Evolutionary conservation across 2,797 vertebrate species (phyloP).

Genomic region (Smutsia gigantea): DNA sequence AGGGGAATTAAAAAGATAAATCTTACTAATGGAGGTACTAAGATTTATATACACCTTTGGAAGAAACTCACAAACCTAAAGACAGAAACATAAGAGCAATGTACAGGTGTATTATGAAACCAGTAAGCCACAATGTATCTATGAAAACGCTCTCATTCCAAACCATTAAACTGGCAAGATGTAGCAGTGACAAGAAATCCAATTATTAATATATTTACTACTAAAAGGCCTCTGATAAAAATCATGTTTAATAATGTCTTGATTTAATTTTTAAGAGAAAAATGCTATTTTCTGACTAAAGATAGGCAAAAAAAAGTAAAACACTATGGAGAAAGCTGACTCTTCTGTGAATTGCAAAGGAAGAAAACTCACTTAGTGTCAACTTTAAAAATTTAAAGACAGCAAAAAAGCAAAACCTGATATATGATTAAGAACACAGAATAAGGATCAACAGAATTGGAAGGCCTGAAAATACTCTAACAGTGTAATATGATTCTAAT

Average conservation of each 20-base stretch:
- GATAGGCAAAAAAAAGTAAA: neutral
- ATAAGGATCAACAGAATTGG: neutral
- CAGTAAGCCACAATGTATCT: neutral
- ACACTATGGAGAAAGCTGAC: neutral
- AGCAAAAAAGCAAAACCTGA: neutral
- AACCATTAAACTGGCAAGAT: neutral
- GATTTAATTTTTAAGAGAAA: constrained; percentile 37
- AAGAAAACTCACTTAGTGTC: neutral
- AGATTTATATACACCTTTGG: neutral
- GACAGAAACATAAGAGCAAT: neutral
- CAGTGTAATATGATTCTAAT: neutral
- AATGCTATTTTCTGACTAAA: constrained; percentile 25
- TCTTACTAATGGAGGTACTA: constrained; percentile 1
- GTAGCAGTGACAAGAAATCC: neutral
- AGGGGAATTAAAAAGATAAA: neutral
- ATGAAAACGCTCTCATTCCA: constrained; percentile 10
- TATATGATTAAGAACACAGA: neutral
- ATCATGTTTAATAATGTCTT: neutral
- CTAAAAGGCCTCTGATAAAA: neutral
- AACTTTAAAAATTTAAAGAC: neutral
- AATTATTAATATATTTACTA: constrained; percentile 24
- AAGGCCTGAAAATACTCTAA: neutral
- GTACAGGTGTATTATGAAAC: neutral
- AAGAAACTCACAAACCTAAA: neutral
- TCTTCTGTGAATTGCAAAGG: neutral